These are phyloP conservation scores for Trichoplusia ni DNA, from an alignment of 1,140 invertebrate genomes.

Conservation along the genomic window DNA sequence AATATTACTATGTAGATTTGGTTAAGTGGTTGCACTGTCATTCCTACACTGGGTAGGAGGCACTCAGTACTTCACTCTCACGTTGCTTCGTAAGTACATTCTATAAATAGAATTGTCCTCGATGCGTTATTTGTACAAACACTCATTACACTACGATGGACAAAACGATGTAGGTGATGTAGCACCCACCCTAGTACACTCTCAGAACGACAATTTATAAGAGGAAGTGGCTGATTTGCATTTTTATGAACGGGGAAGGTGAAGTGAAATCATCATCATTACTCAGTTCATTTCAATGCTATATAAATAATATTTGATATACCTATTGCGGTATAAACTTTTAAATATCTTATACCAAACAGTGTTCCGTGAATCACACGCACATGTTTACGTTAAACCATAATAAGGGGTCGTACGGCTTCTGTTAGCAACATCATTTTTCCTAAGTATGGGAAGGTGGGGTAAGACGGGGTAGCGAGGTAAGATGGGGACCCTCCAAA, in stretches of 20 bases:
- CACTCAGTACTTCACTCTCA: conserved; percentile 23
- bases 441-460: too few species aligned
- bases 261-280: conserved; percentile 54
- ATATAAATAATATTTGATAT: not conserved
- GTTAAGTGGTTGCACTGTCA: conserved; percentile 19
- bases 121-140: conserved; percentile 29
- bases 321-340: not conserved
- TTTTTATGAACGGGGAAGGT: conserved; percentile 77
- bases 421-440: too few species aligned
- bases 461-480: too few species aligned
- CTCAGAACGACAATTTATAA: conserved; percentile 71
- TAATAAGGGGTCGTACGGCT: too few species aligned
- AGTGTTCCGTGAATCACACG: too few species aligned
- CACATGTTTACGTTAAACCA: too few species aligned
- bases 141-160: conserved; percentile 43
- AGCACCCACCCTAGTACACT: conserved; percentile 74
- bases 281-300: conserved; percentile 22
- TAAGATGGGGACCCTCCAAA: too few species aligned
- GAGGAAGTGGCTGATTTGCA: conserved; percentile 78
- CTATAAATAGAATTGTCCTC: conserved; percentile 37
- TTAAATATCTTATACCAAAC: not conserved
- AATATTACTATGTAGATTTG: conserved; percentile 21
- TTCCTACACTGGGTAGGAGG: conserved; percentile 20
- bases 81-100: conserved; percentile 31
- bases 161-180: conserved; percentile 42